These are phyloP conservation scores for Pseudoatta argentina DNA, from an alignment of 1,140 invertebrate genomes.

Conservation along the genomic window DNA sequence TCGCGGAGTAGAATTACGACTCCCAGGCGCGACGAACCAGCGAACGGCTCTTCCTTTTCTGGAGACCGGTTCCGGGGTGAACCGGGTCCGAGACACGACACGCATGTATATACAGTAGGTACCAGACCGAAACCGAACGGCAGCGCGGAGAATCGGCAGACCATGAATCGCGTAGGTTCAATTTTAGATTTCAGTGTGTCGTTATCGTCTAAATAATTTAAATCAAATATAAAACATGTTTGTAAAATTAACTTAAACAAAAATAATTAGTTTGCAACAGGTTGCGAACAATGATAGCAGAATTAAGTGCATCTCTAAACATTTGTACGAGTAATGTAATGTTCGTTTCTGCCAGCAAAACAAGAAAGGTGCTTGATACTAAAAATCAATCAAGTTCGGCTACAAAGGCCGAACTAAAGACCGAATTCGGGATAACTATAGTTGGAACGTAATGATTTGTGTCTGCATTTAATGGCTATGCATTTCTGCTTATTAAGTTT, in stretches of 20 bases:
- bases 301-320: background rate
- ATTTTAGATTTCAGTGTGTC: constrained; percentile 53
- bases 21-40: constrained; percentile 53
- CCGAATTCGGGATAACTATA: background rate
- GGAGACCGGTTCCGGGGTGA: constrained; percentile 62
- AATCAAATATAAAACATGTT: background rate
- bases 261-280: background rate
- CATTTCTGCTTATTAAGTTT: background rate
- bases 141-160: constrained; percentile 46
- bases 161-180: constrained; percentile 32
- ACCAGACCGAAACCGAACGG: constrained; percentile 72
- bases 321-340: background rate
- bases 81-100: constrained; percentile 40
- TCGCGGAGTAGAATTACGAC: constrained; percentile 69
- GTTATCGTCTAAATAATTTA: constrained; percentile 1
- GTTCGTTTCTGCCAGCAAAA: background rate
- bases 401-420: background rate
- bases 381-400: constrained; percentile 11
- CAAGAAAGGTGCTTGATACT: background rate
- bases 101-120: constrained; percentile 22
- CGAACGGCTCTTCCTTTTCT: constrained; percentile 58
- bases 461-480: background rate
- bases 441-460: background rate
- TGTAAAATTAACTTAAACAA: background rate
- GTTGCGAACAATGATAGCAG: background rate